These are phyloP conservation scores for Notolepis coatsorum DNA, from an alignment of 2,797 vertebrate species.

Conservation along the genomic window DNA sequence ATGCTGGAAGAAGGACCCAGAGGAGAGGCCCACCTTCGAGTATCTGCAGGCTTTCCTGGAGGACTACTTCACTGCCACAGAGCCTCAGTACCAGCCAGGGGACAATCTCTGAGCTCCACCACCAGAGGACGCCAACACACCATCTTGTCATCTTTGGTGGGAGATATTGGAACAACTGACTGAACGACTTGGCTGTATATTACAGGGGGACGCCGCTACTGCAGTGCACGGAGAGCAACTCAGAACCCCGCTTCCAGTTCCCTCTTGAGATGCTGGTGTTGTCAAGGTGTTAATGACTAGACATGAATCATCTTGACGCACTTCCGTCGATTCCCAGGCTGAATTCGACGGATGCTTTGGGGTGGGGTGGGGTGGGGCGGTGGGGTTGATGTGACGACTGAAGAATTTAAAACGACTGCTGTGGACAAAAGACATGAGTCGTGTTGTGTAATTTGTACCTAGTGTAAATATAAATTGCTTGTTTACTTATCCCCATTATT, in stretches of 20 bases:
- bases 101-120: slow-evolving; percentile 93
- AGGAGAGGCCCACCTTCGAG: slow-evolving; percentile 98
- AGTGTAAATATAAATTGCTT: slow-evolving; percentile 87
- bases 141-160: slow-evolving; percentile 49
- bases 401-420: slow-evolving; percentile 58
- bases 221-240: slow-evolving; percentile 20
- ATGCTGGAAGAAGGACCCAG: slow-evolving; percentile 99
- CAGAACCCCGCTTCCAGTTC: slow-evolving; percentile 35
- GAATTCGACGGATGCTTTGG: slow-evolving; percentile 48
- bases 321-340: slow-evolving; percentile 20
- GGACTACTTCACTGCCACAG: slow-evolving; percentile 99
- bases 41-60: slow-evolving; percentile 99
- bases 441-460: slow-evolving; percentile 75
- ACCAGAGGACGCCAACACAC: slow-evolving; percentile 62
- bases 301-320: slow-evolving; percentile 47
- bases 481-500: slow-evolving; percentile 77
- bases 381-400: slow-evolving; percentile 15
- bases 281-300: slow-evolving; percentile 35
- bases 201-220: slow-evolving; percentile 23
- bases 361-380: slow-evolving; percentile 1
- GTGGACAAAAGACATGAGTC: slow-evolving; percentile 54
- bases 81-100: slow-evolving; percentile 99
- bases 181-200: slow-evolving; percentile 51
- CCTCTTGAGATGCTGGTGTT: slow-evolving; percentile 4
- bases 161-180: slow-evolving; percentile 9